Conservation (phyloP, 1,140 invertebrate species). For the Sipha flava region DNA sequence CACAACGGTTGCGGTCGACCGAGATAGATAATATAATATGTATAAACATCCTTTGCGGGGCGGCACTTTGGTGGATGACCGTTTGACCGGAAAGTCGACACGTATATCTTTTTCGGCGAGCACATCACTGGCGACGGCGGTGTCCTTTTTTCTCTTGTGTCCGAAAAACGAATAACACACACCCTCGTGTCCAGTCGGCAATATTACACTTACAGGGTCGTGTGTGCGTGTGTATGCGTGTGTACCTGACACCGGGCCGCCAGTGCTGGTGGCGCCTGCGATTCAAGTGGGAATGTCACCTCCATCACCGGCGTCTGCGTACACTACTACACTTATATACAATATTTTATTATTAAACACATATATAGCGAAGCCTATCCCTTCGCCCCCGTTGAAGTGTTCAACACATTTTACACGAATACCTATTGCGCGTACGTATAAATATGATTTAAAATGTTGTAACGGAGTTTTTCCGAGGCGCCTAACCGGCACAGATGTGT, state of each 20-base stretch:
- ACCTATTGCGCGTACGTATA: no score
- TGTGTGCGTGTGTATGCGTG: background rate
- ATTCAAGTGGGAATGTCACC: background rate
- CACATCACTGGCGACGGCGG: constrained; percentile 12
- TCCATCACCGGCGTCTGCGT: background rate
- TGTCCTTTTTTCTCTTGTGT: constrained; percentile 13
- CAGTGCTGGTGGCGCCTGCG: constrained; percentile 11
- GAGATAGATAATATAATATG: background rate
- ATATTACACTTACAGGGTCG: background rate
- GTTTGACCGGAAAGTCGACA: constrained; percentile 32
- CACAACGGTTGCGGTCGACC: background rate
- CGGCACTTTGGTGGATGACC: constrained; percentile 15
- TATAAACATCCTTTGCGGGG: background rate
- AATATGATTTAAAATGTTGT: no score
- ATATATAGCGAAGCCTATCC: background rate
- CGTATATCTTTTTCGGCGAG: background rate
- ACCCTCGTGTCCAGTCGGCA: background rate
- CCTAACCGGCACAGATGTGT: background rate
- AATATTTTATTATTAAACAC: background rate
- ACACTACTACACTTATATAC: no score
- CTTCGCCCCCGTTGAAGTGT: no score
- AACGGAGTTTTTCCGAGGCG: background rate
- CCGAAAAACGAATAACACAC: constrained; percentile 15
- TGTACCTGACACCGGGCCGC: constrained; percentile 19
- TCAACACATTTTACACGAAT: no score